Percentiles rank a stretch among this genome's conserved stretches.
These are phyloP conservation scores for Sycophaga agraensis DNA, from an alignment of 1,140 invertebrate genomes.

Conservation along the genomic window DNA sequence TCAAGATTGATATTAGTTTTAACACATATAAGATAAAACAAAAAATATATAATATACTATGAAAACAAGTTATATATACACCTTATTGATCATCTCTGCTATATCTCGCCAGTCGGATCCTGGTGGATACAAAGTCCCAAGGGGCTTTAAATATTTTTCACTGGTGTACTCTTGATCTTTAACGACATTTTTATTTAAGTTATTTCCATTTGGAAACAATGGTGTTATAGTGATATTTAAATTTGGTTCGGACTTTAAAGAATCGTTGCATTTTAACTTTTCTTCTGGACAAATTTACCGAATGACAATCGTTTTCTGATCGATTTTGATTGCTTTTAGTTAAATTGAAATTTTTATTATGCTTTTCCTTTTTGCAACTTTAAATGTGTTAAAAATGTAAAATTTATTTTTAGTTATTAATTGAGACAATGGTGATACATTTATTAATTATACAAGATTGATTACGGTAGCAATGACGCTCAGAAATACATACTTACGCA, in stretches of 20 bases:
- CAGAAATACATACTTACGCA: conserved; percentile 3
- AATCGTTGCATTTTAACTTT: conserved; percentile 29
- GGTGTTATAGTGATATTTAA: conserved; percentile 37
- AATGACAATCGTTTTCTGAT: conserved; percentile 31
- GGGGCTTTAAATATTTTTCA: conserved; percentile 48
- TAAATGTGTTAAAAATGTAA: no score
- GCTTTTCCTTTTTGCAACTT: conserved; percentile 34
- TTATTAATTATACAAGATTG: not conserved
- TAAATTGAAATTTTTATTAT: conserved; percentile 15
- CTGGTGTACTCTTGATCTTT: conserved; percentile 22
- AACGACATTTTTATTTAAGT: conserved; percentile 24
- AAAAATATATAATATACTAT: no score
- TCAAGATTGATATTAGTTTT: not conserved
- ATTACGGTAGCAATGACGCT: no score
- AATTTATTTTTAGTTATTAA: no score
- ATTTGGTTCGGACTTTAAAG: conserved; percentile 27
- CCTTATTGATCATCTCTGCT: conserved; percentile 60
- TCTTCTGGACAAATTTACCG: conserved; percentile 1
- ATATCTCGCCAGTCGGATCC: conserved; percentile 59
- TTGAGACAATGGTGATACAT: not conserved
- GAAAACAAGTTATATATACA: no score
- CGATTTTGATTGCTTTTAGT: conserved; percentile 23
- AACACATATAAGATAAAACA: no score
- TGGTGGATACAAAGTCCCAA: conserved; percentile 50
- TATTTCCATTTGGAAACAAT: conserved; percentile 20